phyloP scores from a whole-genome alignment of 2,888 invertebrate species.

The Cephonodes hylas region DNA sequence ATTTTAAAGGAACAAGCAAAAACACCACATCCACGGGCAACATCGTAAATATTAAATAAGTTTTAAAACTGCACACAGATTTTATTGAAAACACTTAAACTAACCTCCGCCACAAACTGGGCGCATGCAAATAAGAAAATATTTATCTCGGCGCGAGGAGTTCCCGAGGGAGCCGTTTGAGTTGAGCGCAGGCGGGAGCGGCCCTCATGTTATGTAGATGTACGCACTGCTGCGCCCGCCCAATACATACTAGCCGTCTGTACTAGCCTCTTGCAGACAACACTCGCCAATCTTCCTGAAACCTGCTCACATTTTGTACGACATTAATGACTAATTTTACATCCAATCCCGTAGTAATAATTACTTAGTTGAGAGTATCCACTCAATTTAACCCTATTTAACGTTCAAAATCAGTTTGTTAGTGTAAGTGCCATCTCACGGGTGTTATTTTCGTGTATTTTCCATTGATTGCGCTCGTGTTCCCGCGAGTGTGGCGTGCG shows the following conservation, averaged over 20 bases:
- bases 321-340: not conserved
- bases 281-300: not conserved
- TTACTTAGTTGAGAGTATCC: no score
- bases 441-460: not conserved
- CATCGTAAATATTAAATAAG: not conserved
- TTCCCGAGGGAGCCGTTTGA: constrained; percentile 2
- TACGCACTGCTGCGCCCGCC: not conserved
- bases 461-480: not conserved
- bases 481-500: not conserved
- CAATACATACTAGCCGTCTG: not conserved
- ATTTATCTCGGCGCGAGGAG: not conserved
- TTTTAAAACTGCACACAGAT: not conserved
- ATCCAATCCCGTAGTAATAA: not conserved
- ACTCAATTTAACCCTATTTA: not conserved
- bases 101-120: not conserved
- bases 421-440: no score
- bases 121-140: not conserved
- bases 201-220: not conserved
- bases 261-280: not conserved
- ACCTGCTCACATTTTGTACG: not conserved
- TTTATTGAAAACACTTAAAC: not conserved
- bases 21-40: not conserved
- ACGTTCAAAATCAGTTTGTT: not conserved
- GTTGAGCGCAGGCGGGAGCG: not conserved
- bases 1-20: not conserved